phyloP scores from a whole-genome alignment of 1,140 invertebrate genomes.

The Papilio machaon region DNA sequence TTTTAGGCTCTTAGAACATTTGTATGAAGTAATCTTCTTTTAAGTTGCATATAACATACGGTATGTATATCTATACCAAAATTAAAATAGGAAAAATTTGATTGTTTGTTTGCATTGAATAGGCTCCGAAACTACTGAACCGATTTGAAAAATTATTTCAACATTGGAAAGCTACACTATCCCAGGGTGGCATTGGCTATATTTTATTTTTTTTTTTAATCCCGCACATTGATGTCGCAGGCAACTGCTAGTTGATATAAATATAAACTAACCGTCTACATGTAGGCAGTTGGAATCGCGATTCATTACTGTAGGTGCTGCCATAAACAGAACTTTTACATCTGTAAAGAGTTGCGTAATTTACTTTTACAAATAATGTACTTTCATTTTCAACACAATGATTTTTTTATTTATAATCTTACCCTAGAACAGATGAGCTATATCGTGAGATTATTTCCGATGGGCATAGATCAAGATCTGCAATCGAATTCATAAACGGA shows the following conservation, averaged over 20 bases:
- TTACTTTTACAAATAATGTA: background rate
- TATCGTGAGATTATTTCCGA: conserved; percentile 50
- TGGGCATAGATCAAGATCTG: conserved; percentile 38
- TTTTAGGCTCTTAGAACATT: no score
- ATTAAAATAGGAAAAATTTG: no score
- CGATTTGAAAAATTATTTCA: no score
- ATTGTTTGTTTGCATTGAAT: no score
- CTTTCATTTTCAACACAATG: background rate
- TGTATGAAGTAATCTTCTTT: no score
- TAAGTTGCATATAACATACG: no score
- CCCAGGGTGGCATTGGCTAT: no score
- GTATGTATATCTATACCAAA: no score
- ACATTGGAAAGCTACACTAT: no score
- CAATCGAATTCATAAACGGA: conserved; percentile 51
- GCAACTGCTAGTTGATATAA: background rate
- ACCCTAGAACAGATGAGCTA: conserved; percentile 57
- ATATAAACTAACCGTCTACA: background rate
- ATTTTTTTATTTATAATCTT: conserved; percentile 32
- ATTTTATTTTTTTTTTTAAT: no score
- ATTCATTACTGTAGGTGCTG: conserved; percentile 14
- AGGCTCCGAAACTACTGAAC: no score
- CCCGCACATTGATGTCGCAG: no score
- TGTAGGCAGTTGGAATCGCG: background rate
- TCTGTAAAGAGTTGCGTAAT: conserved; percentile 34
- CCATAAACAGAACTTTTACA: conserved; percentile 41